phyloP scores from a whole-genome alignment of 2,797 vertebrate species.

The Cyclura pinguis region DNA sequence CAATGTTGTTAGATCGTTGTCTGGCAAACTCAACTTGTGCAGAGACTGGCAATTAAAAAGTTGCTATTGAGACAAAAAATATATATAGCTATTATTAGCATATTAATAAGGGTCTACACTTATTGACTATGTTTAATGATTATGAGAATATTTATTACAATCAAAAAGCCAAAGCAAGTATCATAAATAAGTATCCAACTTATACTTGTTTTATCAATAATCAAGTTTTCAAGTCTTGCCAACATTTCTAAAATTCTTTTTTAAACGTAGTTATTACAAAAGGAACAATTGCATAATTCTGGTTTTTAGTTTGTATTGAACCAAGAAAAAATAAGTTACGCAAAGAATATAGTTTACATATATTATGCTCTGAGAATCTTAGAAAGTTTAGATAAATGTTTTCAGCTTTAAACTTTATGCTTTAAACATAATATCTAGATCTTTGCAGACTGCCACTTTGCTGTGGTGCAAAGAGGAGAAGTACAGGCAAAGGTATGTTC shows the following conservation, averaged over 20 bases:
- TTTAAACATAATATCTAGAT: background rate
- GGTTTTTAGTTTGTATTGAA: background rate
- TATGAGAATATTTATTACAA: background rate
- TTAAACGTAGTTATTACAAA: background rate
- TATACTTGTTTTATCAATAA: background rate
- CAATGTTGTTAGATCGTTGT: slow-evolving; percentile 96
- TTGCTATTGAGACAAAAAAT: slow-evolving; percentile 86
- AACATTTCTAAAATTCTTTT: background rate
- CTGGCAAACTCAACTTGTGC: slow-evolving; percentile 96
- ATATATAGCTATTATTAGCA: slow-evolving; percentile 55
- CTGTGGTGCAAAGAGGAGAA: background rate
- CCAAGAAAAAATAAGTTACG: background rate
- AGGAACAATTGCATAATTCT: background rate
- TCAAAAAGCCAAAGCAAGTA: background rate
- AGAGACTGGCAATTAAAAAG: slow-evolving; percentile 99
- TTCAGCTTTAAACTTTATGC: no score
- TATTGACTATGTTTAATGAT: background rate
- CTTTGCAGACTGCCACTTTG: background rate
- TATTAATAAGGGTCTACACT: background rate
- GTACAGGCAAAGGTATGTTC: background rate
- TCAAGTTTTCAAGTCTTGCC: background rate
- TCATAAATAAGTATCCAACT: background rate
- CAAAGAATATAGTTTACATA: background rate
- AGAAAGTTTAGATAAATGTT: no score
- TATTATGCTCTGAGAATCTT: background rate